Percentiles rank a stretch among this genome's conserved stretches.
These are phyloP conservation scores for Hypomecis punctinalis DNA, from an alignment of 2,888 invertebrate genomes.

Conservation along the genomic window DNA sequence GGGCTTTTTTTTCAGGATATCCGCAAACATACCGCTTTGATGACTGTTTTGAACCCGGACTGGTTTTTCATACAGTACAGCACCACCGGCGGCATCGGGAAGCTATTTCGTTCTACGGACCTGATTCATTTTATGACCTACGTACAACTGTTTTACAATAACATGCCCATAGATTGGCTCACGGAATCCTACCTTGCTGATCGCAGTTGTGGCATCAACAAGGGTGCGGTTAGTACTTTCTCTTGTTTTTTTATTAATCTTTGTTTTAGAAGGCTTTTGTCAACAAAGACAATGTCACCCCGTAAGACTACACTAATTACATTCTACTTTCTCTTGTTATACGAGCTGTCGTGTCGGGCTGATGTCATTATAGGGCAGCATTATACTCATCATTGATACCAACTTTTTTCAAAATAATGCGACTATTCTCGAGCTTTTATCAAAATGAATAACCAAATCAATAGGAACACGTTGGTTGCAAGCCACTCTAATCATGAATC, in stretches of 20 bases:
- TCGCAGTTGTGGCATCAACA: constrained; percentile 94
- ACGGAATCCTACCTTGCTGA: constrained; percentile 95
- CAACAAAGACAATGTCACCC: no score
- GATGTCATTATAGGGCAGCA: no score
- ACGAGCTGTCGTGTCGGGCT: no score
- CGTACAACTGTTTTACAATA: constrained; percentile 97
- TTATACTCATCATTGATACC: no score
- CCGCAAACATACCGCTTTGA: constrained; percentile 54
- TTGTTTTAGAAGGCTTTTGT: no score
- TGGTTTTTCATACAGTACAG: constrained; percentile 98
- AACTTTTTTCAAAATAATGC: no score
- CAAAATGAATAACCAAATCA: no score
- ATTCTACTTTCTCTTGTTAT: constrained; percentile 40
- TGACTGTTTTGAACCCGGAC: constrained; percentile 79
- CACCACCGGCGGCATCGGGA: constrained; percentile 97
- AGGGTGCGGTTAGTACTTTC: constrained; percentile 86
- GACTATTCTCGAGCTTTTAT: no score
- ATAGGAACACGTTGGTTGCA: no score
- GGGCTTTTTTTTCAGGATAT: constrained; percentile 59
- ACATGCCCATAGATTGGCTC: constrained; percentile 99
- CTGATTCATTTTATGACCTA: constrained; percentile 95
- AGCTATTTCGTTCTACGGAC: constrained; percentile 95
- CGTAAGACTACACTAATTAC: no score
- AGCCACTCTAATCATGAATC: no score
- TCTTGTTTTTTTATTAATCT: no score